Percentiles rank a stretch among this genome's conserved stretches.
Conservation (phyloP, 2,113 vertebrate genomes). For the Pagrus major region DNA sequence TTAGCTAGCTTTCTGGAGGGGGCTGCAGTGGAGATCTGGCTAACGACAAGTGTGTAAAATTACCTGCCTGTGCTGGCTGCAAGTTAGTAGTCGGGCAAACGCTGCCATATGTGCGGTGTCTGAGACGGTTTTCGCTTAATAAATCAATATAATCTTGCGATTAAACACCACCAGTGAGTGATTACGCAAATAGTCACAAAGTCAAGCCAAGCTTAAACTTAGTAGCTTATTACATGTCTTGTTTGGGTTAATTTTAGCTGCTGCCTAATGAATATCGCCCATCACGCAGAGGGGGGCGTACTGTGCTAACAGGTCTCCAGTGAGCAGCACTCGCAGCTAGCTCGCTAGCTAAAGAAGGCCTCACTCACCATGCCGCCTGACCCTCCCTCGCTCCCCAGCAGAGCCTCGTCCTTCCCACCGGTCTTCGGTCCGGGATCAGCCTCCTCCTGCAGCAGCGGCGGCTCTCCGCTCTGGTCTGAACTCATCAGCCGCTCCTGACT, state of each 20-base stretch:
- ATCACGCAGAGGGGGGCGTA: slow-evolving; percentile 11
- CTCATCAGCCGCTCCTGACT: slow-evolving; percentile 89
- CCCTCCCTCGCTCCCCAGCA: slow-evolving; percentile 80
- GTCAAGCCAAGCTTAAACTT: neutral
- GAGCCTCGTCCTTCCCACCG: slow-evolving; percentile 81
- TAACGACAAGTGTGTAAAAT: slow-evolving; percentile 4
- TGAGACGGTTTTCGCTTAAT: neutral
- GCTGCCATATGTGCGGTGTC: neutral
- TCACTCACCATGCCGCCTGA: slow-evolving; percentile 86
- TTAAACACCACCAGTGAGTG: neutral
- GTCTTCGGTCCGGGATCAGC: slow-evolving; percentile 83
- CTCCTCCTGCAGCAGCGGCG: slow-evolving; percentile 88
- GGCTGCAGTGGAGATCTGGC: slow-evolving; percentile 26
- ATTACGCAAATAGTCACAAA: neutral
- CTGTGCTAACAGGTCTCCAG: slow-evolving; percentile 50
- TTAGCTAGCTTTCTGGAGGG: slow-evolving; percentile 16
- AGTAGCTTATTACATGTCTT: neutral
- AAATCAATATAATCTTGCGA: neutral
- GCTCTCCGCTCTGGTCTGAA: slow-evolving; percentile 88
- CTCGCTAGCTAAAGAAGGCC: slow-evolving; percentile 72
- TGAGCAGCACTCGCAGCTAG: slow-evolving; percentile 32
- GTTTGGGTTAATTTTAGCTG: slow-evolving; percentile 36
- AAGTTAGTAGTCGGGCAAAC: neutral
- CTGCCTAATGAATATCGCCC: slow-evolving; percentile 16
- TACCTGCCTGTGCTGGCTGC: neutral